Base-by-base conservation (phyloP, 2,113 vertebrate genomes). In the Callipepla californica region DNA sequence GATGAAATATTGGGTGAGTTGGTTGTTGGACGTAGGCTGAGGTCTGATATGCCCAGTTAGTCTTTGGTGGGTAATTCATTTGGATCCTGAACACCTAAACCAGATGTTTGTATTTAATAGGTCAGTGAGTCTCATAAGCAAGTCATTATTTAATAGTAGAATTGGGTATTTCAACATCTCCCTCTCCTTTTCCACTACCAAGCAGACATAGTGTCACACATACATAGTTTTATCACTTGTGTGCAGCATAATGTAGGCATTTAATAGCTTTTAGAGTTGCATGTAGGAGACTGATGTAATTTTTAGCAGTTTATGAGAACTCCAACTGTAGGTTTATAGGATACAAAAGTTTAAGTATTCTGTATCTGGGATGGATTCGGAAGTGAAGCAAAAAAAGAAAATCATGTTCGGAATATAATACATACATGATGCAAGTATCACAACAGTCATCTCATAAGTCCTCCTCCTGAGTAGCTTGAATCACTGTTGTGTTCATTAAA, bases 21-120 rank as follows among this genome's bases (percentile, higher is more conserved):
- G 44, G 77, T 93, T 92, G 61, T 66, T 77, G 93, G 45, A 77
- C 94, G 72, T 44, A 42, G 81, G 57, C 36, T 79, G 88, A 70
- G 77, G 70, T 74, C 78, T 79, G 90, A 96, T 95, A 92, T 57
- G 91, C 82, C 79, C 86, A 82, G 92, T 66, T 92, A 86, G 85
- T 85, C 94, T 94, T 95, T 86, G 90, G 94, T 97, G 86, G 90
- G 88, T 87, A 95, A 97, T 97, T 97, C 92, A 94, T 95, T 94
- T 88, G 85, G 79, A 96, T 91, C 89, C 78, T 77, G 86, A 92
- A 95, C 91, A 95, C 94, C 92, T 93, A 91, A 89, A 57, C 94
- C 94, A 96, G 93, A 95, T 96, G 97, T 97, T 96, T 97, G 78
- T 76, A 69, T 95, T 97, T 97, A 96, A 97, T 87, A 95, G 95